Base-by-base conservation (phyloP, 1,140 invertebrate species). In the Micrasema minimum region DNA sequence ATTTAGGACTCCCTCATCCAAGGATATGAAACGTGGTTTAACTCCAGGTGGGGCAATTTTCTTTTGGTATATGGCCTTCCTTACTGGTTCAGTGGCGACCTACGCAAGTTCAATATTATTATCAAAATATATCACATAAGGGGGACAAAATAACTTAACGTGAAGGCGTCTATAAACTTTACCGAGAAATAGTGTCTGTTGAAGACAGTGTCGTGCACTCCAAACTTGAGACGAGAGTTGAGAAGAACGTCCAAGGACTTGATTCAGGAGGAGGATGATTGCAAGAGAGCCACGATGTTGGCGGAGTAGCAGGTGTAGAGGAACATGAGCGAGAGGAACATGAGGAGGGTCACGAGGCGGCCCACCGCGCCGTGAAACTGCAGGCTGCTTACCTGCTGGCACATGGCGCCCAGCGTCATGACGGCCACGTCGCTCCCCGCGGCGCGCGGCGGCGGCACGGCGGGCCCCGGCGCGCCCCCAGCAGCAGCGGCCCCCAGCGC, bases 161-260 rank as follows among this genome's bases (percentile, higher is more conserved):
- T n/a, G n/a, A n/a, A n/a, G n/a, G n/a, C n/a, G n/a, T n/a, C n/a
- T n/a, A n/a, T n/a, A n/a, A n/a, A n/a, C n/a, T n/a, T 35, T 20
- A 89, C 80, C 76, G 85, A 79, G 76, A 90, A 90, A 73, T 88
- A 90, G 78, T 90, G 84, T 74, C 83, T 84, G 76, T 88, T 89
- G 76, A 87, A 90, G 22, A 88, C 83, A 41, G 83, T 86, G 72
- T 90, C 88, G 68, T 89, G 85, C 0, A 85, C 87, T 0, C 85
- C 89, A 26, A 90, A 78, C 69, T 85, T 85, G 2, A 90, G 79
- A 20, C 87, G 85, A 7, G 88, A 88, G 65, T 87, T 79, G 4
- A 89, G 77, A 3, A 91, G 79, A 72, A 88, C 85, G 14, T 79
- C 50, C 0, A 86, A 57, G 0, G 82, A 86, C 68, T 82, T 81